phyloP scores from a whole-genome alignment of 2,888 invertebrate genomes.

The Rhopalosiphum nymphaeae region DNA sequence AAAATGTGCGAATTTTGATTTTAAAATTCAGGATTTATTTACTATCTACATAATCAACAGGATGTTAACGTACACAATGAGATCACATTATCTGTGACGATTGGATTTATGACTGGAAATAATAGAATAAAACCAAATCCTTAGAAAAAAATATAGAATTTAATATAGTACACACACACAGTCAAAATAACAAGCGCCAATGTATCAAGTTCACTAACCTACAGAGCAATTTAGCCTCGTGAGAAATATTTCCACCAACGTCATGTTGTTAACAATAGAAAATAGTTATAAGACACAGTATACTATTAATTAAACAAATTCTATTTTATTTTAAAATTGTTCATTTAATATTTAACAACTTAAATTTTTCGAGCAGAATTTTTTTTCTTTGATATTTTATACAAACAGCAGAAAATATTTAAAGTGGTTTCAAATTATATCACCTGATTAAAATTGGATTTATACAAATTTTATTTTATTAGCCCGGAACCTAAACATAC shows the following conservation, averaged over 20 bases:
- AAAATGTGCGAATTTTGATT: background rate
- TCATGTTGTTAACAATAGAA: constrained; percentile 52
- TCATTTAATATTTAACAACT: background rate
- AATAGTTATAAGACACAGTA: constrained; percentile 23
- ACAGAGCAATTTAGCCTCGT: constrained; percentile 57
- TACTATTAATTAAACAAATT: constrained; percentile 40
- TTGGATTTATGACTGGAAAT: constrained; percentile 43
- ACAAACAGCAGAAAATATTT: background rate
- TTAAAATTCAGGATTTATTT: background rate
- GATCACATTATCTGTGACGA: constrained; percentile 41
- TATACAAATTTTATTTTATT: constrained; percentile 13
- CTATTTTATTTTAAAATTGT: constrained; percentile 24
- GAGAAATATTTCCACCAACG: constrained; percentile 46
- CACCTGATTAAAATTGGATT: background rate
- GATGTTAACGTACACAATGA: constrained; percentile 34
- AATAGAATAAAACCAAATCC: constrained; percentile 44
- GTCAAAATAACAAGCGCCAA: constrained; percentile 51
- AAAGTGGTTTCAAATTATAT: background rate
- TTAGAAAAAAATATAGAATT: constrained; percentile 48
- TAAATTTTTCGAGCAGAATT: background rate
- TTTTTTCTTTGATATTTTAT: background rate
- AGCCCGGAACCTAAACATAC: background rate
- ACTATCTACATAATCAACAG: constrained; percentile 26
- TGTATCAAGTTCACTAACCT: constrained; percentile 59
- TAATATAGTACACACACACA: constrained; percentile 24